Base-by-base conservation (phyloP, 2,888 invertebrate species). In the Drepanosiphum platanoidis region DNA sequence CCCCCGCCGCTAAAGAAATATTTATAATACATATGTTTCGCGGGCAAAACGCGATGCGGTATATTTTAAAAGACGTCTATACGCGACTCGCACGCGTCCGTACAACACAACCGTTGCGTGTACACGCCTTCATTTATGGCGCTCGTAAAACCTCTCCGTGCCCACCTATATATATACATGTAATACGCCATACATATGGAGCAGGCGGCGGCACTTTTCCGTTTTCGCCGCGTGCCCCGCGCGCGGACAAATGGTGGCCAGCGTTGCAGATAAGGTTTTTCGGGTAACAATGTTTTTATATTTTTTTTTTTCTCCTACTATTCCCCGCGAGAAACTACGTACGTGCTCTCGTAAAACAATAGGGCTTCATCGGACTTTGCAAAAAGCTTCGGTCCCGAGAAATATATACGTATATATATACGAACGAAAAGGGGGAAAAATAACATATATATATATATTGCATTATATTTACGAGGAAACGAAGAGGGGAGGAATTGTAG, bases 301-400 rank as follows among this genome's bases (percentile, higher is more conserved):
- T n/a, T n/a, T n/a, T n/a, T n/a, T n/a, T n/a, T n/a, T n/a, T n/a
- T n/a, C n/a, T n/a, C n/a, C n/a, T n/a, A n/a, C n/a, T n/a, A n/a
- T 75, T 83, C 36, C 83, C 46, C 5, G n/a, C 61, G 61, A 64
- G 34, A 42, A 34, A 42, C 68, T 75, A 74, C 39, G n/a, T 39
- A 52, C 84, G 84, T 52, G 84, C 75, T 68, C 39, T 68, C 68
- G 75, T 84, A 84, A 84, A 84, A 84, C 84, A 84, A 84, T 84
- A 84, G 84, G 75, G 77, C 75, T 84, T 77, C 83, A 22, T 84
- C 66, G 77, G 84, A 77, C 84, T 83, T 27, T 22, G 22, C 74
- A 68, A 75, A 84, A 84, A 84, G 77, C 75, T 77, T 66, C 83
- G 68, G 83, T 64, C 18, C 64, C 46, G 18, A 32, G 84, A 52